Evolutionary conservation across 2,888 invertebrate species (phyloP).

Genomic region (Acanthosepion esculentum): DNA sequence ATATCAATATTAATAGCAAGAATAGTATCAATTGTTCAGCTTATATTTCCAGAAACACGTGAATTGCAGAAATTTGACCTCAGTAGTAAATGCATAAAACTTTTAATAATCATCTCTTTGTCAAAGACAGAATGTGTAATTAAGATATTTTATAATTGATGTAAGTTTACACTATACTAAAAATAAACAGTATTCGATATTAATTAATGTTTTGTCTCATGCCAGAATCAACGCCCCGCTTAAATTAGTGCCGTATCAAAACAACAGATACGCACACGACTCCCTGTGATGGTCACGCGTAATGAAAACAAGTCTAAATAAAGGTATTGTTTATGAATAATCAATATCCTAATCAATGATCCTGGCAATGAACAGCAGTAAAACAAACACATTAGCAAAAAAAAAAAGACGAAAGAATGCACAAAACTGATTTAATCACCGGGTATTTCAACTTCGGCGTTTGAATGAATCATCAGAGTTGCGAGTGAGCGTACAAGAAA

Average conservation of each 20-base stretch:
- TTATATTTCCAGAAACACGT: too few relatives aligned
- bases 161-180: too few relatives aligned
- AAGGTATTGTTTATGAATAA: constrained; percentile 12
- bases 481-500: too few relatives aligned
- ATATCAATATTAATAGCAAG: too few relatives aligned
- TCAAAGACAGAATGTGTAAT: neutral
- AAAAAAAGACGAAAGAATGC: neutral
- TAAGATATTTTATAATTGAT: neutral
- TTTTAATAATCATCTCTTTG: neutral
- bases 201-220: neutral
- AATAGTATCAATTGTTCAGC: too few relatives aligned
- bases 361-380: neutral
- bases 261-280: neutral
- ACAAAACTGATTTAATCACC: neutral
- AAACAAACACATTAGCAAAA: neutral
- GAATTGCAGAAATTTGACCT: neutral
- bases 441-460: neutral
- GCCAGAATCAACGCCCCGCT: neutral
- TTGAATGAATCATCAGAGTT: neutral
- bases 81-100: neutral
- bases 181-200: neutral
- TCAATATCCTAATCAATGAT: neutral
- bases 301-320: constrained; percentile 8
- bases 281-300: neutral
- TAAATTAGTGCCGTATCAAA: constrained; percentile 21